Percentiles rank a stretch among this genome's conserved stretches.
Conservation (phyloP, 2,888 invertebrate genomes). For the Oeneis ivallda region DNA sequence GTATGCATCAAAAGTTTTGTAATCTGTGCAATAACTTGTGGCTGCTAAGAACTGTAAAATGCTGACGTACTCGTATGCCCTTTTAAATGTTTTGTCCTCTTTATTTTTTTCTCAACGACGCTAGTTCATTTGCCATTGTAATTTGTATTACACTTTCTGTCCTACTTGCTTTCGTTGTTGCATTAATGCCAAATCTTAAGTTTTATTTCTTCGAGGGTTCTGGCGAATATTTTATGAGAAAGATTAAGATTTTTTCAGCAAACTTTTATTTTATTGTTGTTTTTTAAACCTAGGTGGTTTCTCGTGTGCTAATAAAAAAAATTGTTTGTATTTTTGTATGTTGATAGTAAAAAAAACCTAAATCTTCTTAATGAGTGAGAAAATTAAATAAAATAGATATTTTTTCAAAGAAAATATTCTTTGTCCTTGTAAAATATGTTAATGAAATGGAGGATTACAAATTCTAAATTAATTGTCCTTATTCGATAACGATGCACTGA, state of each 20-base stretch:
- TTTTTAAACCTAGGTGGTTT: too few species aligned
- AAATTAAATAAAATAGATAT: too few species aligned
- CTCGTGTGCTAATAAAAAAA: too few species aligned
- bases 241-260: background rate
- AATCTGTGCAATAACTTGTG: background rate
- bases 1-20: slow-evolving; percentile 1
- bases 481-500: too few species aligned
- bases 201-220: slow-evolving; percentile 35
- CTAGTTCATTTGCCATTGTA: slow-evolving; percentile 12
- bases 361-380: too few species aligned
- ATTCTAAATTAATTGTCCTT: too few species aligned
- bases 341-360: too few species aligned
- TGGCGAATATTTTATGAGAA: slow-evolving; percentile 11
- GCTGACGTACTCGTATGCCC: background rate
- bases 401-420: too few species aligned
- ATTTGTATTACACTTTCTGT: slow-evolving; percentile 19
- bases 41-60: slow-evolving; percentile 4
- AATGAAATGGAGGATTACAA: too few species aligned
- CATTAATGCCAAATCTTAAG: slow-evolving; percentile 36
- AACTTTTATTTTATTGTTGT: too few species aligned
- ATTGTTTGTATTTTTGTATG: too few species aligned
- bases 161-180: slow-evolving; percentile 43
- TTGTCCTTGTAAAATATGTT: too few species aligned
- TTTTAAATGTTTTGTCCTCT: background rate
- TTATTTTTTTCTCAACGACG: slow-evolving; percentile 5